Conservation (phyloP, 2,113 vertebrate genomes). For the Lepisosteus oculatus region DNA sequence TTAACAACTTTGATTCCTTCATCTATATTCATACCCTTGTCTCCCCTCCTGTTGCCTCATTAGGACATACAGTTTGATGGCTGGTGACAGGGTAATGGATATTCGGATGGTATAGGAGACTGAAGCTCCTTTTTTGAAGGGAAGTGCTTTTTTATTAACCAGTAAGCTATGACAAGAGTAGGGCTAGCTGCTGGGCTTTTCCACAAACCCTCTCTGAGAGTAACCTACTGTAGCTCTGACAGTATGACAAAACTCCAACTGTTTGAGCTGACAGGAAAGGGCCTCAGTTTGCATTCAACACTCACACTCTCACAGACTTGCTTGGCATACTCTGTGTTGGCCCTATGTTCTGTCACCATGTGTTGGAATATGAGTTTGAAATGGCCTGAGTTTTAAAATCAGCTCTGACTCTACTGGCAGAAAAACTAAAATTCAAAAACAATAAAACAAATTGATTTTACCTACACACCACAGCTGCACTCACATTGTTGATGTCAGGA, state of each 20-base stretch:
- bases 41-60: slow-evolving; percentile 39
- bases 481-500: too few relatives aligned
- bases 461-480: too few relatives aligned
- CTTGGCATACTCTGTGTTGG: too few relatives aligned
- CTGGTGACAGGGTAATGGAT: slow-evolving; percentile 33
- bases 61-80: slow-evolving; percentile 32
- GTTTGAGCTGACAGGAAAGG: too few relatives aligned
- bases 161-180: slow-evolving; percentile 17
- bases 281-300: too few relatives aligned
- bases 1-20: slow-evolving; percentile 18
- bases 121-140: slow-evolving; percentile 25
- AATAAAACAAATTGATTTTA: too few relatives aligned
- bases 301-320: background rate
- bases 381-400: too few relatives aligned
- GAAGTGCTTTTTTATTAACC: slow-evolving; percentile 40
- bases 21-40: slow-evolving; percentile 42
- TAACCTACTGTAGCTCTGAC: slow-evolving; percentile 9
- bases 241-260: too few relatives aligned
- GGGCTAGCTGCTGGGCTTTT: slow-evolving; percentile 6
- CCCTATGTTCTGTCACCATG: too few relatives aligned
- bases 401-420: too few relatives aligned
- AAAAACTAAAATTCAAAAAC: too few relatives aligned
- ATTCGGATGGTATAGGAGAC: background rate
- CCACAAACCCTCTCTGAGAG: background rate
- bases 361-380: too few relatives aligned